Base-by-base conservation (phyloP, 2,797 vertebrate species). In the Rhinella marina region DNA sequence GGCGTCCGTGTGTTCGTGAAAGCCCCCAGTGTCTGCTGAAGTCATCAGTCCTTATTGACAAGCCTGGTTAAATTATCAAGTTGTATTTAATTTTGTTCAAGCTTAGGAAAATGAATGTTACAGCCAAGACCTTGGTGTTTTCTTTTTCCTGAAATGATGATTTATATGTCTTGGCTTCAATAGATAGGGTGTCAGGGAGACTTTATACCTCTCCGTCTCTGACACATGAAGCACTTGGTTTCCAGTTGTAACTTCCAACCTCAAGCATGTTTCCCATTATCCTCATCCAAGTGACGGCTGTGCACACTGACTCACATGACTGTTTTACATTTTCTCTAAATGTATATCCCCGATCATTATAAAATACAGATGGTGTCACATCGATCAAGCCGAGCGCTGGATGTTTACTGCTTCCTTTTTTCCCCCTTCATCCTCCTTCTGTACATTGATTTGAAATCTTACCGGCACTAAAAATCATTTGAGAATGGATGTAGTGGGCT, bases 21-120 rank as follows among this genome's bases (percentile, higher is more conserved):
- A 90, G 91, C 92, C 91, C 91, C 90, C 91, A 91, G 90, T 90
- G 92, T 91, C 93, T 93, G 93, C 87, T 90, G 92, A 93, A 93
- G 91, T 88, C 91, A 93, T 93, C 93, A 92, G 88, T 85, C 91
- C 90, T 91, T 92, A 94, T 93, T 94, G 93, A 94, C 93, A 94
- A 93, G 91, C 92, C 93, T 94, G 92, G 93, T 93, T 93, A 93
- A 93, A 94, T 94, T 94, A 94, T 94, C 93, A 93, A 92, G 92
- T 94, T 94, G 92, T 93, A 92, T 90, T 91, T 92, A 93, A 93
- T 93, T 93, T 93, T 93, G 92, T 92, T 92, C 92, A 91, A 93
- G 90, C 86, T 91, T 93, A 93, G 93, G 93, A 94, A 94, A 94
- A 94, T 90, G 91, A 92, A 91, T 88, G 90, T 91, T 93, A 92